A percentile compares a stretch with the other conserved stretches of the same genome.
Conservation (phyloP, 2,888 invertebrate genomes). For the Phasia obesa region DNA sequence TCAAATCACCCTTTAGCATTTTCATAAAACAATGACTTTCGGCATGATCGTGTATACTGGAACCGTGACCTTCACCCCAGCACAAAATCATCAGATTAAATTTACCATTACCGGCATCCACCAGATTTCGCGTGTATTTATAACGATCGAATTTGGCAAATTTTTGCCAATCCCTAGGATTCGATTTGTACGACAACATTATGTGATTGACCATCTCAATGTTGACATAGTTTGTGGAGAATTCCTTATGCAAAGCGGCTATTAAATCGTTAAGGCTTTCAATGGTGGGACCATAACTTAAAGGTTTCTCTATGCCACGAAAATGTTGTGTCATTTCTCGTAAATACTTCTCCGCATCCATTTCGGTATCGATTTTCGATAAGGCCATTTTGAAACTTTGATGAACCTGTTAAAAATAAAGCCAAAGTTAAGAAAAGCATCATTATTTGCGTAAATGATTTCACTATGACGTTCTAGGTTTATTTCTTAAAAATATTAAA, state of each 20-base stretch:
- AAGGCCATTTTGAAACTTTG: conserved; percentile 79
- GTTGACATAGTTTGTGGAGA: conserved; percentile 91
- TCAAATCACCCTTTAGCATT: conserved; percentile 90
- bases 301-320: conserved; percentile 81
- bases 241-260: conserved; percentile 88
- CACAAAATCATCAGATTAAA: conserved; percentile 99
- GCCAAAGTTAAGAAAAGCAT: not conserved
- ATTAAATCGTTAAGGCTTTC: conserved; percentile 86
- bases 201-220: conserved; percentile 94
- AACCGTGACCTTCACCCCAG: conserved; percentile 98
- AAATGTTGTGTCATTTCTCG: conserved; percentile 81
- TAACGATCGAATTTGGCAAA: conserved; percentile 95
- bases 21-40: conserved; percentile 99
- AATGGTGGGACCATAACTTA: conserved; percentile 81
- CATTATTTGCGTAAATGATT: not conserved
- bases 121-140: conserved; percentile 97
- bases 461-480: not conserved
- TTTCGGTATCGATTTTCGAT: conserved; percentile 77
- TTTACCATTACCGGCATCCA: conserved; percentile 97
- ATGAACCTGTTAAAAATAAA: conserved; percentile 75
- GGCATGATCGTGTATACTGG: conserved; percentile 98
- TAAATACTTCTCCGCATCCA: conserved; percentile 80
- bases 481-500: conserved; percentile 14
- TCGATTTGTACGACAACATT: conserved; percentile 91
- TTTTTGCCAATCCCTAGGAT: conserved; percentile 95